A percentile compares a stretch with the other conserved stretches of the same genome.
Evolutionary conservation across 2,797 vertebrate genomes (phyloP).

Genomic region (Ambastaia sidthimunki): DNA sequence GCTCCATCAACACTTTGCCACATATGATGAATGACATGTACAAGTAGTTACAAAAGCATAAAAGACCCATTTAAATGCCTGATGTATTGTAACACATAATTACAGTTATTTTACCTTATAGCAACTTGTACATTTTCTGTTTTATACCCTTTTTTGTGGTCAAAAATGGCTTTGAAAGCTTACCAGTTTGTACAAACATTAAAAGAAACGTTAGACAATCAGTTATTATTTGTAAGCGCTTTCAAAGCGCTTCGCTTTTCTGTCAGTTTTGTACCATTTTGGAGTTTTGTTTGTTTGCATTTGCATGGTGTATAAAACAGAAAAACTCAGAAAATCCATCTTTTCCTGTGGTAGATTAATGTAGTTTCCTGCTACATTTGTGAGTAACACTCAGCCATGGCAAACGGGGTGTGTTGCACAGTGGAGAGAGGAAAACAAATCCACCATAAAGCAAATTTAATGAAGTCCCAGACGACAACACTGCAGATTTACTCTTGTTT

Average conservation of each 20-base stretch:
- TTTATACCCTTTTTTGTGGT: slow-evolving; percentile 2
- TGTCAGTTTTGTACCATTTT: slow-evolving; percentile 12
- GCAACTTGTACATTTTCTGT: slow-evolving; percentile 12
- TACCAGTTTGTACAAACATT: slow-evolving; percentile 5
- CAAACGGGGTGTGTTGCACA: slow-evolving; percentile 75
- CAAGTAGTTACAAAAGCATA: not conserved
- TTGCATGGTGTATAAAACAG: not conserved
- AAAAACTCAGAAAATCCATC: slow-evolving; percentile 19
- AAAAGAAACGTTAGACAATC: slow-evolving; percentile 1
- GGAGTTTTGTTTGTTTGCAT: slow-evolving; percentile 19
- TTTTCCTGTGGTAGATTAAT: slow-evolving; percentile 22
- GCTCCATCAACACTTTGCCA: slow-evolving; percentile 1
- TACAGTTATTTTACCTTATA: slow-evolving; percentile 29
- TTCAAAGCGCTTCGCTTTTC: not conserved
- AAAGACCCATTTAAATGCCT: not conserved
- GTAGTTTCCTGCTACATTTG: slow-evolving; percentile 65
- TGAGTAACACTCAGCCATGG: slow-evolving; percentile 68
- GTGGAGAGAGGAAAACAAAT: slow-evolving; percentile 72
- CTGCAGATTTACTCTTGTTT: slow-evolving; percentile 61
- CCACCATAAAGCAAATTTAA: slow-evolving; percentile 76
- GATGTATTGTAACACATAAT: slow-evolving; percentile 13
- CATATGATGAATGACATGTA: slow-evolving; percentile 9
- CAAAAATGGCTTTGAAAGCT: slow-evolving; percentile 20
- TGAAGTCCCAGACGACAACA: slow-evolving; percentile 80
- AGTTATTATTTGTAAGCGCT: slow-evolving; percentile 1